Conservation (phyloP, 2,888 invertebrate species). For the Apoda limacodes region DNA sequence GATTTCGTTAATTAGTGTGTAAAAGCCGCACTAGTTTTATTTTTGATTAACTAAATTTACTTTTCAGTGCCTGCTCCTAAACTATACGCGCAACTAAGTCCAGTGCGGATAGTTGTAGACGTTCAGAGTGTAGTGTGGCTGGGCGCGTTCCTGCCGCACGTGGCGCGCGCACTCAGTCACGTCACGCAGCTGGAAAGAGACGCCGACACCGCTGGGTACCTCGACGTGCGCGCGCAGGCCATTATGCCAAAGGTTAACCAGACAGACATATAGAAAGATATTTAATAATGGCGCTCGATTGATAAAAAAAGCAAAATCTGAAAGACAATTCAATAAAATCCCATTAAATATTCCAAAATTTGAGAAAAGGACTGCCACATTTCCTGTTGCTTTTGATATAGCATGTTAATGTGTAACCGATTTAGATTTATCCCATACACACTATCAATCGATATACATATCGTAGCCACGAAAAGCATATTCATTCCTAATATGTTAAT, state of each 20-base stretch:
- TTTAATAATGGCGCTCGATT: too few relatives aligned
- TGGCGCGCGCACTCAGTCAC: conserved; percentile 76
- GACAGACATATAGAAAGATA: too few relatives aligned
- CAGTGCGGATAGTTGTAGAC: conserved; percentile 89
- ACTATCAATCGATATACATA: too few relatives aligned
- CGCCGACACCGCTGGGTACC: conserved; percentile 59
- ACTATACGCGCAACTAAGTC: conserved; percentile 91
- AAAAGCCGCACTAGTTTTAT: not conserved
- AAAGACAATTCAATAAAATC: too few relatives aligned
- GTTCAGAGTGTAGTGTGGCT: conserved; percentile 92
- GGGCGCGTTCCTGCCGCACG: conserved; percentile 91
- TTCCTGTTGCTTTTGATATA: too few relatives aligned
- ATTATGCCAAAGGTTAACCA: conserved; percentile 91
- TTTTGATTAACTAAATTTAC: conserved; percentile 4
- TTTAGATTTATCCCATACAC: too few relatives aligned
- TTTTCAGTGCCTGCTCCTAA: conserved; percentile 92
- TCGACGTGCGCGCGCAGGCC: conserved; percentile 91
- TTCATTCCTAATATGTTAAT: too few relatives aligned
- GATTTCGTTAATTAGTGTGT: conserved; percentile 1
- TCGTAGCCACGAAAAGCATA: too few relatives aligned
- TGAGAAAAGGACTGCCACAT: too few relatives aligned
- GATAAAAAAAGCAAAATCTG: too few relatives aligned
- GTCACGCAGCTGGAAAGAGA: conserved; percentile 25
- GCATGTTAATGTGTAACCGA: too few relatives aligned
- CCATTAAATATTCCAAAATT: too few relatives aligned